These are phyloP conservation scores for Gorsachius goisagi DNA, from an alignment of 2,113 vertebrate species.

Conservation along the genomic window DNA sequence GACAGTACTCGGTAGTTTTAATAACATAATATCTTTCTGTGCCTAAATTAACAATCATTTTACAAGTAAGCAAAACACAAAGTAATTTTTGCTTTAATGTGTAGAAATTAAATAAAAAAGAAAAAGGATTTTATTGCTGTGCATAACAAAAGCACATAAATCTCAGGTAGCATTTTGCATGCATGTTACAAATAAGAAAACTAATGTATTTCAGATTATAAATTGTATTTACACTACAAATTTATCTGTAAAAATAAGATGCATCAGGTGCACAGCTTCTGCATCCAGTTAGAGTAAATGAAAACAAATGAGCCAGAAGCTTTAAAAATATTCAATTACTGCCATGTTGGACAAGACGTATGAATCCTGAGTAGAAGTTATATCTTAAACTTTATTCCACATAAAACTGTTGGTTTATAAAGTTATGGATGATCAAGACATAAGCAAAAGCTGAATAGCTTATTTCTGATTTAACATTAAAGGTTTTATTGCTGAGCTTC, in stretches of 20 bases:
- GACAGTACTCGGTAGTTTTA: slow-evolving; percentile 15
- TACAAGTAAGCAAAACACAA: neutral
- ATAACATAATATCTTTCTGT: slow-evolving; percentile 14
- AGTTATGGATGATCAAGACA: neutral
- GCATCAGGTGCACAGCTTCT: neutral
- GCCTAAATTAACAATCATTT: neutral
- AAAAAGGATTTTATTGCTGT: neutral
- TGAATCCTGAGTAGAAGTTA: neutral
- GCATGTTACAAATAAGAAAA: neutral
- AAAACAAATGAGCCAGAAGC: neutral
- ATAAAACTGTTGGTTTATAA: neutral
- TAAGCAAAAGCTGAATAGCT: neutral
- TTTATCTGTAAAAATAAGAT: neutral
- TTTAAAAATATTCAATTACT: neutral
- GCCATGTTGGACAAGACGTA: neutral
- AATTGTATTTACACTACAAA: neutral
- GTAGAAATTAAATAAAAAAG: neutral
- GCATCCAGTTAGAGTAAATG: neutral
- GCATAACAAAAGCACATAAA: neutral
- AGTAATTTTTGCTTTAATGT: neutral
- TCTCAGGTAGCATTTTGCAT: neutral
- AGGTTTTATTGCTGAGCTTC: neutral
- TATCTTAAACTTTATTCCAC: neutral
- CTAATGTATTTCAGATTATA: neutral
- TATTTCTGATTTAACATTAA: neutral